These are phyloP conservation scores for Polyodon spathula DNA, from an alignment of 2,113 vertebrate genomes.

Conservation along the genomic window DNA sequence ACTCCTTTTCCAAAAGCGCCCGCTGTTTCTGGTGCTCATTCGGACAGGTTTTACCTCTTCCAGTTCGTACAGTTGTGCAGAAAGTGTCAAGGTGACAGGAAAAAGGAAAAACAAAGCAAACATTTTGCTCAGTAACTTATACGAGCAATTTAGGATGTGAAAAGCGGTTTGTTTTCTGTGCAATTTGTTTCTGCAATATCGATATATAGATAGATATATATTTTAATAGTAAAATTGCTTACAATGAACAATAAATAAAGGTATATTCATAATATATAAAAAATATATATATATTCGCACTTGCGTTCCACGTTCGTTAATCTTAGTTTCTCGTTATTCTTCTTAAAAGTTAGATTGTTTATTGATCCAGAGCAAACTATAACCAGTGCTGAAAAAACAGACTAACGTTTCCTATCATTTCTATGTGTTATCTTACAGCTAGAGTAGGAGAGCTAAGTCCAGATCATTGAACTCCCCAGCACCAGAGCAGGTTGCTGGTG, in stretches of 20 bases:
- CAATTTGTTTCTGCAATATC: neutral
- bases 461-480: constrained; percentile 38
- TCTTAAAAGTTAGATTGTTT: neutral
- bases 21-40: constrained; percentile 32
- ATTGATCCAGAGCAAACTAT: neutral
- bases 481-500: constrained; percentile 45
- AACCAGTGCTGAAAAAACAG: constrained; percentile 10
- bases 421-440: constrained; percentile 17
- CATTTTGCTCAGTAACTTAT: constrained; percentile 34
- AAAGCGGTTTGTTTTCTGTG: neutral
- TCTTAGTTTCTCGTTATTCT: neutral
- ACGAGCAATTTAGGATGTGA: neutral
- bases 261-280: neutral
- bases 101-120: constrained; percentile 29
- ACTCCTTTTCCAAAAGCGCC: constrained; percentile 50
- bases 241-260: neutral
- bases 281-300: neutral
- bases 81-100: constrained; percentile 34
- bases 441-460: constrained; percentile 14
- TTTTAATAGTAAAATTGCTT: neutral
- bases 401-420: constrained; percentile 18
- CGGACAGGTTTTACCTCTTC: constrained; percentile 50
- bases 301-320: neutral
- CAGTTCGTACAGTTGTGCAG: too few species aligned
- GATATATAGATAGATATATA: neutral